Evolutionary conservation across 2,888 invertebrate genomes (phyloP), one percentile per base, ranked within the genome.

Genomic region (Epistrophella euchroma): DNA sequence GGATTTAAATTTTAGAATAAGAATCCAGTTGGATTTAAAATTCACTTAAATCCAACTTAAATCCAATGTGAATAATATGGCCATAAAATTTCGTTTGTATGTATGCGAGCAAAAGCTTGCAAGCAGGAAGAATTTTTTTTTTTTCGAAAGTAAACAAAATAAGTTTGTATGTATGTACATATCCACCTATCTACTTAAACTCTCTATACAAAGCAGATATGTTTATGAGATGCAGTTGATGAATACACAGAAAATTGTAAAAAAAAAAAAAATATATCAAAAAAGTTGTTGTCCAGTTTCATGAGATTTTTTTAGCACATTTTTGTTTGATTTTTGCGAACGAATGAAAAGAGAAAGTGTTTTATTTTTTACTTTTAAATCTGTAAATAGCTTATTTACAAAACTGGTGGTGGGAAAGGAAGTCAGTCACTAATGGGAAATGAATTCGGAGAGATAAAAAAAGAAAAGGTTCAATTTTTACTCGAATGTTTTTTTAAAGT

Each of bases 341-440:
- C 70, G 74, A 80, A 81, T 73, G 76, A 88, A 89, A 89, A 89
- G 89, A 89, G 89, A 90, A 90, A 90, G 90, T 89, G 89, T 45
- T 81, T 71, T 73, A 32, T 32, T 66, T 66, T 15, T 37, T 15
- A 5, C 2, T 45, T 45, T 45, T 66, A 35, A 35, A 2, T 52
- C 28, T 45, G 45, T 2, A 45, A 17, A 17, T 9, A 28, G 10
- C n/a, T 45, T 32, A 17, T 47, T 19, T 19, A 11, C 4, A 47
- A 19, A 4, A 19, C 4, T 19, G 19, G 19, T 47, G 19, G 4
- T 11, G 47, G 11, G 4, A 47, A 47, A 19, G 11, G 4, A 47
- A 47, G 19, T 17, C 11, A 47, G 47, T 47, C 47, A 47, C 11
- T 47, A 7, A 0, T 47, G 19, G 19, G 47, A 47, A 19, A 47